Evolutionary conservation across 2,888 invertebrate species (phyloP).

Genomic region (Arctia plantaginis): DNA sequence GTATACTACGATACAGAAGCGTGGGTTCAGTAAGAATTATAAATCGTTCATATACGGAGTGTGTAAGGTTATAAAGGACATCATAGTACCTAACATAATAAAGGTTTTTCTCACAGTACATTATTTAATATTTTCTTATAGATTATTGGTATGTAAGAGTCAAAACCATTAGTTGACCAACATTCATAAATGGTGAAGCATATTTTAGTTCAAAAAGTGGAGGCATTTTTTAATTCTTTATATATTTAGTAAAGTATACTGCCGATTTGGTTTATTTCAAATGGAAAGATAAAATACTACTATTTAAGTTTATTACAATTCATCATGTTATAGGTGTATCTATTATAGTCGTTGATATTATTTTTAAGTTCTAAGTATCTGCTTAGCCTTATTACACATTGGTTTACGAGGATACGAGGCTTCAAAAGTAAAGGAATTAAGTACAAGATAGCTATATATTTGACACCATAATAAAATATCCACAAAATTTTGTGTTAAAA

Average conservation of each 20-base stretch:
- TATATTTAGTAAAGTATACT: no score
- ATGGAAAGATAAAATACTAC: no score
- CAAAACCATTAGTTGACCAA: background rate
- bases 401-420: no score
- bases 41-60: background rate
- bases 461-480: background rate
- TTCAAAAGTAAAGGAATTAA: background rate
- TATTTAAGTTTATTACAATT: no score
- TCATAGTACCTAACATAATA: background rate
- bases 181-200: background rate
- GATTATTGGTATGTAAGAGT: background rate
- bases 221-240: background rate
- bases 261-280: no score
- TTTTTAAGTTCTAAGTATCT: no score
- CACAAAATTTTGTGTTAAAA: background rate
- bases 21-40: constrained; percentile 37
- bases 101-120: background rate
- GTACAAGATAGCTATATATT: background rate
- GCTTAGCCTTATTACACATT: no score
- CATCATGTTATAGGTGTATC: no score
- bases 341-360: no score
- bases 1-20: constrained; percentile 25
- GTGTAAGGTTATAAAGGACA: constrained; percentile 1
- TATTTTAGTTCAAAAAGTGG: background rate
- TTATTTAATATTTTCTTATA: background rate